Base-by-base conservation (phyloP, 2,888 invertebrate species). In the Cyclophora punctaria region DNA sequence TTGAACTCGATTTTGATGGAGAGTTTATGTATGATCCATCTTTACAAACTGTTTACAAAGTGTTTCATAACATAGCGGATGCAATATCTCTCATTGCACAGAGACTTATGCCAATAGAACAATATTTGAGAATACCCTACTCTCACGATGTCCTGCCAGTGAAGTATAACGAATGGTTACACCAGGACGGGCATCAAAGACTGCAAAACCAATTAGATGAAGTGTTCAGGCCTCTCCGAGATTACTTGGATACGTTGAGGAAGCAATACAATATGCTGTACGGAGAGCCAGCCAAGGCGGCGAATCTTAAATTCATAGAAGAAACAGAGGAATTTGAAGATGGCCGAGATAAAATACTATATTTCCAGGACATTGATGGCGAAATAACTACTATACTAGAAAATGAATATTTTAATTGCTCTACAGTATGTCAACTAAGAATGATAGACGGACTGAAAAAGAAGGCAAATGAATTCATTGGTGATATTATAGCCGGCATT, bases 381-480 rank as follows among this genome's bases (percentile, higher is more conserved):
- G 89, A 90, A 70, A 86, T 93, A 43, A 90, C 90, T 7, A 89
- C 90, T 33, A 90, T 92, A 69, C 87, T 93, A 20, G 90, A 90
- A 63, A 92, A 91, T 60, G 93, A 93, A 71, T 93, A 92, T 71
- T 94, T 94, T 62, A 88, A 90, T 43, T 90, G 92, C 56, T 92
- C 92, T 2, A 87, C 90, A 43, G 84, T 94, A 2, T 80, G 90
- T 57, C 92, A 94, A 65, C 81, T 90, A 3, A 88, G 90, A 49
- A 93, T 93, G 63, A 90, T 94, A 35, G 78, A 78, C 6, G 91
- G 91, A 3, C 78, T 95, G 49, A 91, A 92, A 65, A 61, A 64
- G 3, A 90, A 91, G 55, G 90, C 92, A 2, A 79, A 89, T 47
- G 79, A 87, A 49, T 88, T 92, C 49, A 90, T 93, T 7, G 83